A percentile compares a stretch with the other conserved stretches of the same genome.
These are phyloP conservation scores for Tachystola acroxantha DNA, from an alignment of 2,888 invertebrate genomes.

Conservation along the genomic window DNA sequence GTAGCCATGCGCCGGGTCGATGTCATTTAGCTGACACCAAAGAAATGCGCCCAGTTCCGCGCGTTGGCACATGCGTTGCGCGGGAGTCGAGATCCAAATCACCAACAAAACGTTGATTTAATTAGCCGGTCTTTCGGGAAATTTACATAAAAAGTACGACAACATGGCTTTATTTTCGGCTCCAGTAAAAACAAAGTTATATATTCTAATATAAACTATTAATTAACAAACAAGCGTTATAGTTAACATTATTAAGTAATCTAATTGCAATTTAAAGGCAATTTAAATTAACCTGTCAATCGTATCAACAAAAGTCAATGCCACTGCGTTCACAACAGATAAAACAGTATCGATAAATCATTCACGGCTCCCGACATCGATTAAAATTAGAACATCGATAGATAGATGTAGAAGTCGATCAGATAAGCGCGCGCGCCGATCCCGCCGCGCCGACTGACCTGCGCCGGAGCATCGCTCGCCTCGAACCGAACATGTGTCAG, in stretches of 20 bases:
- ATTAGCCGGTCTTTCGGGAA: constrained; percentile 35
- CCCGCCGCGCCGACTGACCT: constrained; percentile 54
- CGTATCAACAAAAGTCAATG: neutral
- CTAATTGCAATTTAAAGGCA: too few species aligned
- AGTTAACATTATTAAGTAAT: too few species aligned
- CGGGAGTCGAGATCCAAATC: constrained; percentile 50
- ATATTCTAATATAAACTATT: too few species aligned
- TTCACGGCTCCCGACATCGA: neutral
- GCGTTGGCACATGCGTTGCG: constrained; percentile 66
- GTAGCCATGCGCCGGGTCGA: constrained; percentile 49
- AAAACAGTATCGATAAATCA: neutral
- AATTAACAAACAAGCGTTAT: too few species aligned
- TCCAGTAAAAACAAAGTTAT: too few species aligned
- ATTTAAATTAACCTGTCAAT: neutral
- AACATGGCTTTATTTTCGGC: neutral
- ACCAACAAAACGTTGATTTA: constrained; percentile 48
- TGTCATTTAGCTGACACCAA: constrained; percentile 66
- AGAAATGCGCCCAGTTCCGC: constrained; percentile 50
- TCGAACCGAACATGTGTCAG: constrained; percentile 32
- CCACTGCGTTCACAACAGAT: neutral
- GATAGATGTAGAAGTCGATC: neutral
- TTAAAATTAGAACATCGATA: neutral
- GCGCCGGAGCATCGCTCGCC: constrained; percentile 41
- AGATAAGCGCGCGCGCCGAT: constrained; percentile 49
- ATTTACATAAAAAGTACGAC: constrained; percentile 14